Conservation (phyloP, 2,113 vertebrate genomes). For the Etheostoma cragini region DNA sequence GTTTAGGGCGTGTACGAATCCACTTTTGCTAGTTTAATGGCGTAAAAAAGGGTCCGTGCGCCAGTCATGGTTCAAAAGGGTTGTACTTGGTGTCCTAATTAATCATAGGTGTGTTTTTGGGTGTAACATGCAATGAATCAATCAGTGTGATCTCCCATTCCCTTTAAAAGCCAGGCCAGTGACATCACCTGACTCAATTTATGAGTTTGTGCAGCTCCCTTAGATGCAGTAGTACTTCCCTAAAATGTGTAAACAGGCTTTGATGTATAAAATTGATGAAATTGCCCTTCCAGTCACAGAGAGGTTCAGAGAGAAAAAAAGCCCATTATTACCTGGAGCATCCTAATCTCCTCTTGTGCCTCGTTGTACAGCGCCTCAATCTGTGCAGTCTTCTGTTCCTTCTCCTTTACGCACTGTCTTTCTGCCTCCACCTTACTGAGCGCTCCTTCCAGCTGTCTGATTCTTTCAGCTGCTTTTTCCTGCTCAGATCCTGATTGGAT, state of each 20-base stretch:
- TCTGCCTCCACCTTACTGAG: slow-evolving; percentile 83
- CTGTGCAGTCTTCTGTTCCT: slow-evolving; percentile 71
- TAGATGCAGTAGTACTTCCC: not conserved
- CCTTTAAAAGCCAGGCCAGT: too few relatives aligned
- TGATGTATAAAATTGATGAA: not conserved
- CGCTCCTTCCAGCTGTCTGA: slow-evolving; percentile 86
- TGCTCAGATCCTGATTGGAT: slow-evolving; percentile 81
- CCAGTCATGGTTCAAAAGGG: too few relatives aligned
- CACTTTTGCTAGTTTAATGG: too few relatives aligned
- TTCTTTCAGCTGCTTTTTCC: slow-evolving; percentile 80
- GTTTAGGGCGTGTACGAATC: too few relatives aligned
- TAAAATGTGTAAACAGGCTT: not conserved
- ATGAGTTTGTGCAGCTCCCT: too few relatives aligned
- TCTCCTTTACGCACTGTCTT: slow-evolving; percentile 46
- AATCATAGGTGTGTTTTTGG: too few relatives aligned
- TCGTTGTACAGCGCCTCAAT: slow-evolving; percentile 90
- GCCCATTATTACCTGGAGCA: slow-evolving; percentile 78
- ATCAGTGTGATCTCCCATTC: too few relatives aligned
- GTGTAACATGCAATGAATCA: too few relatives aligned
- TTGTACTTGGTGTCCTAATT: too few relatives aligned
- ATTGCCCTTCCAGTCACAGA: not conserved
- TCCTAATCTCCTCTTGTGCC: slow-evolving; percentile 91
- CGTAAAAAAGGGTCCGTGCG: too few relatives aligned
- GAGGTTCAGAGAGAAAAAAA: not conserved
- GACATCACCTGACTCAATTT: too few relatives aligned